Conservation (phyloP, 2,113 vertebrate genomes). For the Clupea harengus region DNA sequence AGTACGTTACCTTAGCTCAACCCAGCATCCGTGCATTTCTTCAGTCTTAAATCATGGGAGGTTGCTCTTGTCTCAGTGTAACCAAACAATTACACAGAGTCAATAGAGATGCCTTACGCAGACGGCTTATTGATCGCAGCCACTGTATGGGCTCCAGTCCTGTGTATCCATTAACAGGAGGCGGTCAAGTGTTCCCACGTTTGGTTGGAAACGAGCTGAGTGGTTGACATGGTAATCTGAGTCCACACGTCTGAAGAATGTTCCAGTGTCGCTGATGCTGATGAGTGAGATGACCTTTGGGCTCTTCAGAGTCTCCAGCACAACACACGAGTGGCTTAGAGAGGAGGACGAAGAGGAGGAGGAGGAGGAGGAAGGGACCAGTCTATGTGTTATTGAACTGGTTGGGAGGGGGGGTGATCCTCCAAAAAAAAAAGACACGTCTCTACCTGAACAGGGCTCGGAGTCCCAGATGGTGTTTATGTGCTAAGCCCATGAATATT, state of each 20-base stretch:
- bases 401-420: neutral
- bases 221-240: constrained; percentile 3
- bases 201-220: neutral
- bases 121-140: neutral
- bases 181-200: neutral
- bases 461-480: neutral
- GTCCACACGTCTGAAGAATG: neutral
- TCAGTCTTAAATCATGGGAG: neutral
- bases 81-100: constrained; percentile 11
- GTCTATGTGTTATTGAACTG: neutral
- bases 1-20: neutral
- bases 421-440: neutral
- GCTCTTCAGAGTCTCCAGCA: neutral
- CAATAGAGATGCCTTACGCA: neutral
- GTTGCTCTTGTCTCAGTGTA: neutral
- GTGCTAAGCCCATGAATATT: neutral
- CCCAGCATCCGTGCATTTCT: neutral
- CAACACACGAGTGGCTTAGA: neutral
- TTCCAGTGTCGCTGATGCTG: neutral
- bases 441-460: neutral
- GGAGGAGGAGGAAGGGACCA: neutral
- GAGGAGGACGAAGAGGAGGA: neutral
- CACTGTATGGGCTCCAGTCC: neutral
- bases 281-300: neutral
- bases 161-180: neutral